phyloP scores from a whole-genome alignment of 2,797 vertebrate species.

The Premnoplex brunnescens region DNA sequence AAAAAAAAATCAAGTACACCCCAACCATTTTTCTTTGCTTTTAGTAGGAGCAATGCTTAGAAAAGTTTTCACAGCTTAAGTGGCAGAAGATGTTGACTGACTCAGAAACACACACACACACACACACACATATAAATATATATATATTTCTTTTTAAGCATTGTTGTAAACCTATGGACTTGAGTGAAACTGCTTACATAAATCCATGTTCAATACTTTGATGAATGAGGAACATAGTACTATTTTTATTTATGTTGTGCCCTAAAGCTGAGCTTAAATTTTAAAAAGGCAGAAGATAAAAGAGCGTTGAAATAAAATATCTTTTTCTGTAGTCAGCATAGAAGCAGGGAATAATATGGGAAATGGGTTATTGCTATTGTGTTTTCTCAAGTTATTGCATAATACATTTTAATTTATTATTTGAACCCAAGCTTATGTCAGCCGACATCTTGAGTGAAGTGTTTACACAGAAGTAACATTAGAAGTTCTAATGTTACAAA shows the following conservation, averaged over 20 bases:
- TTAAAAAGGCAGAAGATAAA: background rate
- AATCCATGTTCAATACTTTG: background rate
- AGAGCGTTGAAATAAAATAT: background rate
- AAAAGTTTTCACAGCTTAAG: background rate
- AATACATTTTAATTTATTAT: background rate
- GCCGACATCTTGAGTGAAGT: background rate
- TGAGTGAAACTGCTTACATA: background rate
- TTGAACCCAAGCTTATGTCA: background rate
- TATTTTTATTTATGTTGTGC: background rate
- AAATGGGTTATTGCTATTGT: background rate
- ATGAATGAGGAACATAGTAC: background rate
- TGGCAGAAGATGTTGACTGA: background rate
- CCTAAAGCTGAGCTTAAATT: background rate
- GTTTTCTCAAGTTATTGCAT: background rate
- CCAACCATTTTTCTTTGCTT: background rate
- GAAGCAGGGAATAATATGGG: background rate
- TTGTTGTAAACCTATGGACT: background rate
- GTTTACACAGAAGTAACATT: background rate
- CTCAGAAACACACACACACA: background rate
- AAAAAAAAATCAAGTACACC: background rate
- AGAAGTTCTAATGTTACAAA: background rate
- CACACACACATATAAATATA: background rate
- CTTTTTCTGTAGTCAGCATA: background rate
- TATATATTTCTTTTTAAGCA: background rate
- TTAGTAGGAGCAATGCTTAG: background rate